Percentiles rank a stretch among this genome's conserved stretches.
Conservation (phyloP, 1,140 invertebrate genomes). For the Drosophila lowei region DNA sequence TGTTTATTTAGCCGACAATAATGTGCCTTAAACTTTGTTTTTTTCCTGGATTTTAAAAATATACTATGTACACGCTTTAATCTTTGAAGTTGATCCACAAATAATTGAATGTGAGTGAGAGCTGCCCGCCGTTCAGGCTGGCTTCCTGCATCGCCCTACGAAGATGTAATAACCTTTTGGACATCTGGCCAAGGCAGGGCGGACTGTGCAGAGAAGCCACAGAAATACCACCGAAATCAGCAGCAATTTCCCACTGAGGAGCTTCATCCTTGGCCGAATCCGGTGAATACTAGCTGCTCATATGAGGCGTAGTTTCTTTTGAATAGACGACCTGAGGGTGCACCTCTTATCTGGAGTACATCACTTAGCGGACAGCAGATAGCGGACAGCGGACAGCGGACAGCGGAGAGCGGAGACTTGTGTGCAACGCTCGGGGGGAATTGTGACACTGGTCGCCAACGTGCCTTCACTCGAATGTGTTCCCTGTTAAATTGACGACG, state of each 20-base stretch:
- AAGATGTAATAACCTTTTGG: conserved; percentile 1
- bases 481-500: no score
- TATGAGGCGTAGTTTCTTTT: conserved; percentile 14
- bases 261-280: conserved; percentile 14
- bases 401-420: no score
- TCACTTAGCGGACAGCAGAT: no score
- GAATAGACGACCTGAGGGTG: conserved; percentile 5
- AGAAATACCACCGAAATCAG: not conserved
- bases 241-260: not conserved
- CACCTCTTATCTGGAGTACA: not conserved
- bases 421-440: no score
- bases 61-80: no score
- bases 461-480: no score
- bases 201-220: not conserved
- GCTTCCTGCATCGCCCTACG: conserved; percentile 8
- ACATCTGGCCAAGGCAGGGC: not conserved
- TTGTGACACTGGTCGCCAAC: no score
- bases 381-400: no score
- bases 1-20: no score
- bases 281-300: conserved; percentile 11
- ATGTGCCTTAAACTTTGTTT: no score
- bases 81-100: not conserved
- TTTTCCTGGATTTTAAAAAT: no score
- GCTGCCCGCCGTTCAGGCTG: not conserved
- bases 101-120: no score